These are phyloP conservation scores for Crax fasciolata DNA, from an alignment of 2,797 vertebrate genomes.

Conservation along the genomic window DNA sequence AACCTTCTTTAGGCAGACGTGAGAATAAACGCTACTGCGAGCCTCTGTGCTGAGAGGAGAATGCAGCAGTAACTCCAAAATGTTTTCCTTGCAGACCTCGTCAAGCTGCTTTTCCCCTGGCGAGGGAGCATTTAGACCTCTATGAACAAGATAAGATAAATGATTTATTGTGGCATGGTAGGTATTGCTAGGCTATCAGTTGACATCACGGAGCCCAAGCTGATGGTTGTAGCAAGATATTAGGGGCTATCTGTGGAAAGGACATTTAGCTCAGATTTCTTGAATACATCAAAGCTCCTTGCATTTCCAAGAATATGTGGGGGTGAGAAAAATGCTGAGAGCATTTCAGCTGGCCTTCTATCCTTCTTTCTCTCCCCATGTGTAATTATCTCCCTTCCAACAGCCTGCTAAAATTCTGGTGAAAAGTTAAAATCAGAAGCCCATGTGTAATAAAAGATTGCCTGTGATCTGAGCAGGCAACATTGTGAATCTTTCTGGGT, in stretches of 20 bases:
- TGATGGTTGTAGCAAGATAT: slow-evolving; percentile 57
- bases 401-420: neutral
- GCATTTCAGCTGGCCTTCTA: neutral
- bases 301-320: slow-evolving; percentile 33
- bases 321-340: slow-evolving; percentile 26
- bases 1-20: neutral
- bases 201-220: slow-evolving; percentile 42
- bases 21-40: neutral
- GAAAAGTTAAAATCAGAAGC: neutral
- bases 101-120: slow-evolving; percentile 25
- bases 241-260: slow-evolving; percentile 47
- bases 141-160: slow-evolving; percentile 70
- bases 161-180: slow-evolving; percentile 56
- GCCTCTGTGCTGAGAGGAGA: slow-evolving; percentile 11
- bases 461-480: neutral
- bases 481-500: neutral
- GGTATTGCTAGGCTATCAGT: slow-evolving; percentile 63
- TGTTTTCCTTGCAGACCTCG: slow-evolving; percentile 31
- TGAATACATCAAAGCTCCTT: slow-evolving; percentile 48
- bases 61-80: slow-evolving; percentile 37
- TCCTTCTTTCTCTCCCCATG: neutral
- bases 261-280: slow-evolving; percentile 56
- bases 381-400: neutral
- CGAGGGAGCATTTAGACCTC: slow-evolving; percentile 61
- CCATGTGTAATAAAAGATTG: neutral